Evolutionary conservation across 2,797 vertebrate genomes (phyloP).

Genomic region (Oophaga sylvatica): DNA sequence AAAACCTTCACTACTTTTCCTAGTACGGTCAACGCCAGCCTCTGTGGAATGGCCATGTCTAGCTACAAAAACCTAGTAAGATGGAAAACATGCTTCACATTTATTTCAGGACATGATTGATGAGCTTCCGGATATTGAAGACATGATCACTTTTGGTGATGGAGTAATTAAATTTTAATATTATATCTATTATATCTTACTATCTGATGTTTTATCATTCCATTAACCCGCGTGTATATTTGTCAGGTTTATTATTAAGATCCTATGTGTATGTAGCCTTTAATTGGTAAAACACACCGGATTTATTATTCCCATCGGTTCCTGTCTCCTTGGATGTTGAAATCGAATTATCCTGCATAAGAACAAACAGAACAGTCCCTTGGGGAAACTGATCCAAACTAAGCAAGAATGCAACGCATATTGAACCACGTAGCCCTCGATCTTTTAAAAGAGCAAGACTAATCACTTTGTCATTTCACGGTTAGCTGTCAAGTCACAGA

Average conservation of each 20-base stretch:
- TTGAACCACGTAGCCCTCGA: background rate
- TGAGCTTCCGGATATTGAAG: background rate
- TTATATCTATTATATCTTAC: background rate
- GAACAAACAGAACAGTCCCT: background rate
- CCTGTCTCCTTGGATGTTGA: background rate
- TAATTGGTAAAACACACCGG: background rate
- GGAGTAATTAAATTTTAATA: background rate
- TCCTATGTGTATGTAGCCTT: background rate
- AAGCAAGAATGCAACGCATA: background rate
- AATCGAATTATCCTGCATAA: background rate
- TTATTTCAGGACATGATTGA: background rate
- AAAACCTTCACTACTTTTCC: background rate
- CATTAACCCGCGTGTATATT: background rate
- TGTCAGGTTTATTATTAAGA: background rate
- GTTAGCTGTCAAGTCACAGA: background rate
- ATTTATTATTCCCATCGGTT: background rate
- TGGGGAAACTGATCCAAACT: background rate
- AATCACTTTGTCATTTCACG: slow-evolving; percentile 11
- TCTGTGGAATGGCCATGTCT: background rate
- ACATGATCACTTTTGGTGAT: background rate
- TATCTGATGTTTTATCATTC: background rate
- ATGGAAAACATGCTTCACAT: background rate
- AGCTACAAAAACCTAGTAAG: background rate
- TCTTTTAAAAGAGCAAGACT: background rate
- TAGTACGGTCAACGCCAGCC: background rate